Base-by-base conservation (phyloP, 30 jellyfish, hydroid and myxozoan genomes). In the Aurelia coerulea region DNA sequence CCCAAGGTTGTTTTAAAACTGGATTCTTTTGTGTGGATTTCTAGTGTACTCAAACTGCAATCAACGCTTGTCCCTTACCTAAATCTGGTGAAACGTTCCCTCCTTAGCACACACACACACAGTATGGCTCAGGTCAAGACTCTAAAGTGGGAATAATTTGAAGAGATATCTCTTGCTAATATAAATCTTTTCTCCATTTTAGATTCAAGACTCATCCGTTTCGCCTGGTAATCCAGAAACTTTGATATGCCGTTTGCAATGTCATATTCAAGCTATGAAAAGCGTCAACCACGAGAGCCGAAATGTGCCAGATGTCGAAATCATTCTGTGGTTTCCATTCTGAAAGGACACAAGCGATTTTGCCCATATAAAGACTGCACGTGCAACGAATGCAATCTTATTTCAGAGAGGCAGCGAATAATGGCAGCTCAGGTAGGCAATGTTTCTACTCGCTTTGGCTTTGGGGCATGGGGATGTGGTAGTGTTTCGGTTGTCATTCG, bases 301-400 rank as follows among this genome's bases (percentile, higher is more conserved):
- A 85, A 85, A 68, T 85, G 95, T 75, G 95, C 95, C 71, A 75
- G 95, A 65, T 85, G 95, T 54, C 88, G 95, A 7, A 85, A 85
- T 51, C 95, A 85, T 32, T 11, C 88, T 1, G 83, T 75, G 50
- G 95, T 76, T 3, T 85, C 95, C 75, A 76, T 76, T 3, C 89
- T 85, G 13, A 85, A 85, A 46, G 95, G 95, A 10, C 95, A 85
- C 65, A 85, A 85, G 56, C 76, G 95, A 54, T 74, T 85, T 73
- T 85, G 95, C 54, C 95, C 95, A 9, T 85, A 62, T 51, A 75
- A 76, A 39, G 95, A 85, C 35, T 85, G 95, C 84, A 82, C 46
- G 18, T 85, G 95, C 81, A 74, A 75, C 18, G 95, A 85, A 33
- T 85, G 95, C 80, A 85, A 76, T 54, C 89, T 85, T 3, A 85